Evolutionary conservation across 2,113 vertebrate species (phyloP), one percentile per base, ranked within the genome.

Genomic region (Muntiacus muntjak): DNA sequence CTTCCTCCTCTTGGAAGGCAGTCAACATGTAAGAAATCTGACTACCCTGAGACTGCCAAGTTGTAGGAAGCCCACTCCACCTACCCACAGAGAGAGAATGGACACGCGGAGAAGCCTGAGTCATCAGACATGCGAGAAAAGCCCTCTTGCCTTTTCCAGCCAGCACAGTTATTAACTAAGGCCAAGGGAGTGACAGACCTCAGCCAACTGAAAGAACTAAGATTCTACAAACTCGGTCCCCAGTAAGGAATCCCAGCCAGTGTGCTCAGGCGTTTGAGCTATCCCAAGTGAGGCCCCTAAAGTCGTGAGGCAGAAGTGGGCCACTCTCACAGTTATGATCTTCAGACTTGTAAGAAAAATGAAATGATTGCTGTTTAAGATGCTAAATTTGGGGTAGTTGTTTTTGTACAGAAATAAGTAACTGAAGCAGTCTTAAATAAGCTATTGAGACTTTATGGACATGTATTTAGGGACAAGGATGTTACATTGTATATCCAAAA

Each of bases 351-450:
- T 47, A 8, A 94, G 36, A 43, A 83, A 91, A 92, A 82, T 74
- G 79, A 94, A 95, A 95, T 47, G 2, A 43, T 81, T 67, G 4
- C 84, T 58, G 12, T n/a, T 94, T 17, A 45, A 93, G 40, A 43
- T 7, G 16, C 5, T 50, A 33, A n/a, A 16, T 82, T 84, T 85
- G 7, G 16, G 11, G 15, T 82, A 62, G 30, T 78, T 23, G n/a
- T 78, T 90, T 16, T 55, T 64, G 60, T 25, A 4, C 47, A 88
- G 25, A 62, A 91, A 82, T 50, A 57, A 8, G 6, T 64, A 84
- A 67, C 7, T 43, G 26, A 97, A 95, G 21, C 17, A 36, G 28
- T 85, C n/a, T 94, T 93, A 91, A 82, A 57, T 87, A 96, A 90
- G 52, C 25, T 67, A 15, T 12, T 78, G 33, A 87, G 28, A 16